Evolutionary conservation across 2,797 vertebrate species (phyloP).

Genomic region (Todus mexicanus): DNA sequence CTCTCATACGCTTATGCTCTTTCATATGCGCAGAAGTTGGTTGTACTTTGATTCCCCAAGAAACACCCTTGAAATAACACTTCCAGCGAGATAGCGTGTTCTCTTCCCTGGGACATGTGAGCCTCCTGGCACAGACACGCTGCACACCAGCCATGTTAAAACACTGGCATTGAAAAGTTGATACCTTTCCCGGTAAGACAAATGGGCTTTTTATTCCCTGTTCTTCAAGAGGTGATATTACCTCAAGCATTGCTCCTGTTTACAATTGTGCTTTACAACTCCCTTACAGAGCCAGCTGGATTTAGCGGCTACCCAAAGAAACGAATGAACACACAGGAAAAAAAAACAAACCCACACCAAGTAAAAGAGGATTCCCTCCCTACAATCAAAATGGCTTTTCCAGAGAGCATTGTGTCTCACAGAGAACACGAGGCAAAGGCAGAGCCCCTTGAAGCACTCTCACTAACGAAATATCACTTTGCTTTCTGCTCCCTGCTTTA

Average conservation of each 20-base stretch:
- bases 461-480: background rate
- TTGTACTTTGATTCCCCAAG: background rate
- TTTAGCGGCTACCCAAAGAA: background rate
- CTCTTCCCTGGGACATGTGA: conserved; percentile 5
- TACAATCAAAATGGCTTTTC: background rate
- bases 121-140: conserved; percentile 10
- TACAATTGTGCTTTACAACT: background rate
- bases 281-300: background rate
- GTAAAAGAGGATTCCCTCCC: background rate
- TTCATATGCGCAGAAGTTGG: background rate
- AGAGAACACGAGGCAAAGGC: background rate
- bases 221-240: background rate
- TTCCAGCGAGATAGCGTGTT: conserved; percentile 11
- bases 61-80: conserved; percentile 44
- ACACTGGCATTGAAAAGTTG: background rate
- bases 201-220: background rate
- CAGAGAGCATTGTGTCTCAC: background rate
- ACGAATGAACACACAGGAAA: background rate
- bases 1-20: background rate
- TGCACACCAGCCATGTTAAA: background rate
- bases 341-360: background rate
- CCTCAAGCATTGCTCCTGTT: background rate
- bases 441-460: background rate
- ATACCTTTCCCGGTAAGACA: background rate
- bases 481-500: background rate